A percentile compares a stretch with the other conserved stretches of the same genome.
phyloP scores from a whole-genome alignment of 2,113 vertebrate species.

The Mustela nigripes region DNA sequence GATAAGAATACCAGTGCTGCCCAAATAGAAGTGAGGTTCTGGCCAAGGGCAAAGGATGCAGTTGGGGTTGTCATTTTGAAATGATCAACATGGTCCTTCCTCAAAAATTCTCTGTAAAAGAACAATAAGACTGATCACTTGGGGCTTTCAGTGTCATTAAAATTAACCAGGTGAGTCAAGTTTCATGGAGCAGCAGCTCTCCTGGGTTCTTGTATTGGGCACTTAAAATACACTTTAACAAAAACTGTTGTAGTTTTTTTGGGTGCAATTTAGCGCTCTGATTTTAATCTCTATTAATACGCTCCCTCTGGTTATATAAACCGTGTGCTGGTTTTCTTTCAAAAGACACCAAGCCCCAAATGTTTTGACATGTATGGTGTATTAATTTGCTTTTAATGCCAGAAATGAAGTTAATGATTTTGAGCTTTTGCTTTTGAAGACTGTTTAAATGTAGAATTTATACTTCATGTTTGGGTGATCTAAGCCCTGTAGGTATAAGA shows the following conservation, averaged over 20 bases:
- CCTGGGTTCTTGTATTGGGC: not conserved
- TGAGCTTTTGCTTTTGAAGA: slow-evolving; percentile 34
- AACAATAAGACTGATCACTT: not conserved
- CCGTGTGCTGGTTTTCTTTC: slow-evolving; percentile 32
- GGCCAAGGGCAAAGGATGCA: not conserved
- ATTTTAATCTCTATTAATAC: not conserved
- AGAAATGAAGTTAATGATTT: slow-evolving; percentile 48
- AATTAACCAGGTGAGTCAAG: not conserved
- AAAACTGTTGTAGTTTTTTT: not conserved
- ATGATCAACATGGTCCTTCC: not conserved
- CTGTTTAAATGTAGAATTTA: not conserved
- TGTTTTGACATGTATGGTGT: not conserved
- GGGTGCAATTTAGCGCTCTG: not conserved
- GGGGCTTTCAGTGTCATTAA: not conserved
- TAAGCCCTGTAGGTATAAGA: not conserved
- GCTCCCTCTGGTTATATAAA: not conserved
- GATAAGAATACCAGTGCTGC: not conserved
- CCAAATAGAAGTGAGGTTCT: not conserved
- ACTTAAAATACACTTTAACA: slow-evolving; percentile 8
- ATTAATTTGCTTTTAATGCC: slow-evolving; percentile 28
- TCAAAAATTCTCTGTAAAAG: not conserved
- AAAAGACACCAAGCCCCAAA: not conserved
- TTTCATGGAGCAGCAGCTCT: not conserved
- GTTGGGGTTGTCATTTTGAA: not conserved
- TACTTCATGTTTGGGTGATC: not conserved